Evolutionary conservation across 1,140 invertebrate species (phyloP), one percentile per base, ranked within the genome.

Genomic region (Notospermus geniculatus): DNA sequence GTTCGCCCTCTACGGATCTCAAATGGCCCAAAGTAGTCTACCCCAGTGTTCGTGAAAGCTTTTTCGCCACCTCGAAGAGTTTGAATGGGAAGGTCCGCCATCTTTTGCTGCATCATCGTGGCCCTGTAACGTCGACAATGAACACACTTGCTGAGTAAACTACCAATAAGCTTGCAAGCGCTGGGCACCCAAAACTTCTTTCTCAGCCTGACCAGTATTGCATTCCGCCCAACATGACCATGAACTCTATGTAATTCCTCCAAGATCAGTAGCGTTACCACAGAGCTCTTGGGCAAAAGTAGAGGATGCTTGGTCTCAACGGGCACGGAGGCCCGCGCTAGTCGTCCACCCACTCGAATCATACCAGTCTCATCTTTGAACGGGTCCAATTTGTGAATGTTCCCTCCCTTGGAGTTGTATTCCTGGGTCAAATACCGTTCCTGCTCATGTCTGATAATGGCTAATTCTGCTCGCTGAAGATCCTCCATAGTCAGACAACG

Each of bases 181-280:
- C 25, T 5, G 5, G 30, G 9, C 7, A 54, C 25, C 53, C 53
- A 54, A 19, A n/a, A 54, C 30, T 19, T 54, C 25, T 54, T 23
- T 25, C 53, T 4, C 2, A 30, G 25, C 19, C 17, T 5, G 7
- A 28, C 53, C 9, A 30, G 9, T 30, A 25, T 54, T 9, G 17
- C 15, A 30, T 59, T 39, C 17, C 22, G 23, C 13, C 57, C 57
- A 13, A n/a, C 22, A 59, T 59, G 57, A 46, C 19, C 41, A 5
- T 17, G 15, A 5, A 17, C 13, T 22, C 23, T 45, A 22, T 59
- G 57, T 2, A 2, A 2, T 2, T 59, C 4, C 7, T 50, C 19
- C 2, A 59, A 13, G 28, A 46, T 46, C 4, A 59, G 25, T 7
- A 17, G 7, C 2, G 39, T 23, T 5, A 59, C 22, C 9, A 7